A percentile compares a stretch with the other conserved stretches of the same genome.
phyloP scores from a whole-genome alignment of 2,888 invertebrate genomes.

The Sphaeridia pumilis region DNA sequence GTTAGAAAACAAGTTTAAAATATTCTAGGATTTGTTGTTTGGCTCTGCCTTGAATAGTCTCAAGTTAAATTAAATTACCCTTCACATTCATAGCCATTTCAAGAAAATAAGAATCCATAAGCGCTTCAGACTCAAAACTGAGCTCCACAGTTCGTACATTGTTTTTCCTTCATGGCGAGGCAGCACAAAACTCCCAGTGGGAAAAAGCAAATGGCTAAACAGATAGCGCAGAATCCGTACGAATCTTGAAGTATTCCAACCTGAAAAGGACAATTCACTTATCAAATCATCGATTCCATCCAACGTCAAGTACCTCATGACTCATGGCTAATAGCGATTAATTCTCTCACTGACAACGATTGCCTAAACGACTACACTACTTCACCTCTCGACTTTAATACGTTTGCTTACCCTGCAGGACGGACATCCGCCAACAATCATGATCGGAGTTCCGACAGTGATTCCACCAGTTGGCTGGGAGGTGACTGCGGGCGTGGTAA shows the following conservation, averaged over 20 bases:
- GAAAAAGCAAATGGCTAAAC: slow-evolving; percentile 74
- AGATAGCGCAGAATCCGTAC: slow-evolving; percentile 68
- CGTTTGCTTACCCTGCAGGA: slow-evolving; percentile 7
- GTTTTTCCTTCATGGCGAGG: slow-evolving; percentile 65
- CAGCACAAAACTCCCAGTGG: slow-evolving; percentile 80
- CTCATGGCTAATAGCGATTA: too few relatives aligned
- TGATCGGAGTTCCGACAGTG: background rate
- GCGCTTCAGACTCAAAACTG: slow-evolving; percentile 12
- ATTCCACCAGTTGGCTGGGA: background rate
- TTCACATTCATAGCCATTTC: too few relatives aligned
- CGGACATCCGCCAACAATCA: slow-evolving; percentile 8
- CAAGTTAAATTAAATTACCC: too few relatives aligned
- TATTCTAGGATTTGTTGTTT: too few relatives aligned
- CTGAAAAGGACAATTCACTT: slow-evolving; percentile 39
- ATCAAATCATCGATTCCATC: too few relatives aligned
- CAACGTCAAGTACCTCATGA: too few relatives aligned
- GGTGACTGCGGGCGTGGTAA: background rate
- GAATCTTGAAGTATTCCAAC: slow-evolving; percentile 74
- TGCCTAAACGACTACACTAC: background rate
- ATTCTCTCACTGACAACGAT: background rate
- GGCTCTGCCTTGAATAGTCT: too few relatives aligned
- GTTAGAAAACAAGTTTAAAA: too few relatives aligned
- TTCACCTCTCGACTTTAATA: background rate
- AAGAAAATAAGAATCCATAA: too few relatives aligned
- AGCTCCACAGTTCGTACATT: slow-evolving; percentile 81